These are phyloP conservation scores for Encarsia formosa DNA, from an alignment of 2,888 invertebrate species.

Conservation along the genomic window DNA sequence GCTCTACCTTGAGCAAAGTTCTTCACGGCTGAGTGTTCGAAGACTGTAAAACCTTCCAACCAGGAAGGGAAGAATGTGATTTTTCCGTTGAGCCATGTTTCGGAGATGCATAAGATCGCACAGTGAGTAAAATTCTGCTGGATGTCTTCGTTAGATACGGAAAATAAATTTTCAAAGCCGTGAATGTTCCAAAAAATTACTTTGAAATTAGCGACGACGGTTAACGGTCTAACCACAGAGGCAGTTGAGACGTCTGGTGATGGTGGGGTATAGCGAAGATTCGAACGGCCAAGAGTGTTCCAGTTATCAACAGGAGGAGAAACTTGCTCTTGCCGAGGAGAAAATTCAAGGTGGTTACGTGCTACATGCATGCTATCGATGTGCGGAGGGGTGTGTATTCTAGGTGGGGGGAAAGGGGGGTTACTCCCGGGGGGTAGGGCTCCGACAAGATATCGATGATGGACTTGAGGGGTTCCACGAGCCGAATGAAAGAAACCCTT, in stretches of 20 bases:
- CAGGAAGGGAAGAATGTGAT: not conserved
- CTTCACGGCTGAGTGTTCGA: not conserved
- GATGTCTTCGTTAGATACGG: not conserved
- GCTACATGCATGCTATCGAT: no score
- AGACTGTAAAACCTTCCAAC: not conserved
- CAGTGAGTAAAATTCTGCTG: not conserved
- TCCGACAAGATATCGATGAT: not conserved
- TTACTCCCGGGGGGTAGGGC: not conserved
- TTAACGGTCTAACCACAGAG: no score
- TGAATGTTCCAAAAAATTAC: not conserved
- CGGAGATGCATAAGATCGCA: not conserved
- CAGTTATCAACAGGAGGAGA: no score
- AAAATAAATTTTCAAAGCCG: not conserved
- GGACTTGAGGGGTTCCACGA: not conserved
- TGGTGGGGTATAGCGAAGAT: no score
- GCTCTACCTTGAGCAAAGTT: not conserved
- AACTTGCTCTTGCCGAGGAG: no score
- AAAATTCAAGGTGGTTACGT: no score
- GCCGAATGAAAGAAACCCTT: not conserved
- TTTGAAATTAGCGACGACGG: no score
- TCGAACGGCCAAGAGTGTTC: no score
- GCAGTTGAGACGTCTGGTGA: no score
- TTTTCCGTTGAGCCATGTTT: not conserved
- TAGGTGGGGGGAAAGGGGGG: not conserved
- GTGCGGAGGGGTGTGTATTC: no score